Percentiles rank a stretch among this genome's conserved stretches.
phyloP scores from a whole-genome alignment of 2,113 vertebrate species.

The Embiotoca jacksoni region DNA sequence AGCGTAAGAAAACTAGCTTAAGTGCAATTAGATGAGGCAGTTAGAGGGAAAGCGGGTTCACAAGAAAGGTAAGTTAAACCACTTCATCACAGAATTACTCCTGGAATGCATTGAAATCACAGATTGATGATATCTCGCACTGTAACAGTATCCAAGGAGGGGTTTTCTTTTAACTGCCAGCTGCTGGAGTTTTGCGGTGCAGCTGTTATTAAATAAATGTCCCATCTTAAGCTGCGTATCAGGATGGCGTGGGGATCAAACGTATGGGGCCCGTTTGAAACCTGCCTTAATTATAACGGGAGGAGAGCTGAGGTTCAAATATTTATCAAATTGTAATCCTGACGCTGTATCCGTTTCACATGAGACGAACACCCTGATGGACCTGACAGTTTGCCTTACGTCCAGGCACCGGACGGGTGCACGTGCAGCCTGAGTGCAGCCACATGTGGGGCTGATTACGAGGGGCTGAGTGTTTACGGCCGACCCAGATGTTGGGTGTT shows the following conservation, averaged over 20 bases:
- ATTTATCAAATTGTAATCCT: slow-evolving; percentile 72
- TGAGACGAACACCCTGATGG: slow-evolving; percentile 27
- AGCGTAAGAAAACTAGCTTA: background rate
- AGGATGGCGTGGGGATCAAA: slow-evolving; percentile 68
- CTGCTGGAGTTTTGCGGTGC: slow-evolving; percentile 69
- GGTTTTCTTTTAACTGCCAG: slow-evolving; percentile 74
- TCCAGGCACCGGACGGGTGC: slow-evolving; percentile 25
- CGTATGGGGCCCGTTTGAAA: slow-evolving; percentile 55
- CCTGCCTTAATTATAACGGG: slow-evolving; percentile 69
- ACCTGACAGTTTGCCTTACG: slow-evolving; percentile 51
- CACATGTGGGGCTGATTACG: slow-evolving; percentile 76
- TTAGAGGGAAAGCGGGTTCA: slow-evolving; percentile 11
- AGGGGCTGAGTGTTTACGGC: slow-evolving; percentile 69
- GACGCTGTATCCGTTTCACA: slow-evolving; percentile 69
- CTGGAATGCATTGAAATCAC: slow-evolving; percentile 63
- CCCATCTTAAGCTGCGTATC: slow-evolving; percentile 63
- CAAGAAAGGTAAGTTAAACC: slow-evolving; percentile 23
- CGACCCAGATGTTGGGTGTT: slow-evolving; percentile 76
- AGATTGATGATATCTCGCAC: slow-evolving; percentile 62
- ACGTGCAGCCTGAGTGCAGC: slow-evolving; percentile 45
- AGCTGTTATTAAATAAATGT: slow-evolving; percentile 76
- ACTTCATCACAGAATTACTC: slow-evolving; percentile 53
- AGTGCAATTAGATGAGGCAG: slow-evolving; percentile 24
- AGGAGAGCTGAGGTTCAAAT: slow-evolving; percentile 68
- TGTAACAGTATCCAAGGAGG: slow-evolving; percentile 64